phyloP scores from a whole-genome alignment of 2,888 invertebrate genomes.

The Crematogaster levior region DNA sequence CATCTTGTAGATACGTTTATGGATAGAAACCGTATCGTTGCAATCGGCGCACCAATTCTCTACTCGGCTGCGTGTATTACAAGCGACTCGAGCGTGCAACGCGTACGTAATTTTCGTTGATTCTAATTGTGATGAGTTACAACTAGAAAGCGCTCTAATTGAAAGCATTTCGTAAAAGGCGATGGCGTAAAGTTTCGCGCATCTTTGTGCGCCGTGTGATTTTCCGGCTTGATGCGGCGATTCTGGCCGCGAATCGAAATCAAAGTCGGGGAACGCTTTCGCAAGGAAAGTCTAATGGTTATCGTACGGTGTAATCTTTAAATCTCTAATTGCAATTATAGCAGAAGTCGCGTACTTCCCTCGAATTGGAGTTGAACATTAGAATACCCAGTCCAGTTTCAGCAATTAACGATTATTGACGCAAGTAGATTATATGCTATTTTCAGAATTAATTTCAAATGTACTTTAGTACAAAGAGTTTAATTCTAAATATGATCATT shows the following conservation, averaged over 20 bases:
- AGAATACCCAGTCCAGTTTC: neutral
- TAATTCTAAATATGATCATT: neutral
- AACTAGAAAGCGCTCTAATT: constrained; percentile 84
- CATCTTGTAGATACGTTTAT: neutral
- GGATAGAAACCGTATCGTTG: constrained; percentile 32
- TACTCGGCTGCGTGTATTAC: constrained; percentile 61
- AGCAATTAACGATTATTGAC: neutral
- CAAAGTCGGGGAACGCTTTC: constrained; percentile 50
- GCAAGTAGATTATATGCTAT: neutral
- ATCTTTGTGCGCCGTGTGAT: constrained; percentile 80
- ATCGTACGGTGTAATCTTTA: constrained; percentile 29
- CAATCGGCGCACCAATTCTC: constrained; percentile 54
- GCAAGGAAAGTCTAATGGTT: constrained; percentile 46
- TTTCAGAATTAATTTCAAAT: neutral
- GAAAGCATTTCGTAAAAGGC: constrained; percentile 82
- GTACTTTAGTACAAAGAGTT: neutral
- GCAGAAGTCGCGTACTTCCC: constrained; percentile 18
- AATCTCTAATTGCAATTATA: constrained; percentile 48
- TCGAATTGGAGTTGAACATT: neutral
- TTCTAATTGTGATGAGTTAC: constrained; percentile 81
- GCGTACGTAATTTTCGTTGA: constrained; percentile 78
- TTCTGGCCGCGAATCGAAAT: constrained; percentile 50
- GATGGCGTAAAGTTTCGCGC: constrained; percentile 76
- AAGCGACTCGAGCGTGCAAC: constrained; percentile 62
- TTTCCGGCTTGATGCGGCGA: constrained; percentile 63